Evolutionary conservation across 2,888 invertebrate genomes (phyloP), one percentile per base, ranked within the genome.

Genomic region (Adineta ricciae): DNA sequence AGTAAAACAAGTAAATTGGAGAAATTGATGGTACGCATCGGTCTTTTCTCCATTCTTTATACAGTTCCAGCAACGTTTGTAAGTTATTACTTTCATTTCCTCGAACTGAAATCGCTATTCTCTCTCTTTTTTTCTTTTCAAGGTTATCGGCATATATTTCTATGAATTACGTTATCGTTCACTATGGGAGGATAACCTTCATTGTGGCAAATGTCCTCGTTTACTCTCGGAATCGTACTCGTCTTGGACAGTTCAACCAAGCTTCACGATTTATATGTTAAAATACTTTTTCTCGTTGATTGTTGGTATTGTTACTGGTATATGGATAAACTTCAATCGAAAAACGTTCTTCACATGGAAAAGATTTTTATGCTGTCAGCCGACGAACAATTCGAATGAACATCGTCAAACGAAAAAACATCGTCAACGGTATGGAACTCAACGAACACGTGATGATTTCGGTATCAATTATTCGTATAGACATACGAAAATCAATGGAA

Each of bases 241-340:
- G 41, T 2, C 11, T 41, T 78, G 78, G 78, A 24, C 41, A 3
- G 32, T 64, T 4, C 78, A 19, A 50, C 85, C 85, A 19, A 83
- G 50, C 52, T 85, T 85, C 56, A 78, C 82, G 14, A 73, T 85
- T n/a, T 83, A 56, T 84, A 46, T 85, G 36, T 8, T 50, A 24
- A 85, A 85, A 84, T 84, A 85, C 84, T 84, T 85, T 32, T 83
- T 85, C 46, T n/a, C 73, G 73, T n/a, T 85, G 41, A 84, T 85
- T 46, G 49, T 84, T 49, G 85, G 85, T n/a, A 84, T 84, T 24
- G 82, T 83, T 32, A 73, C 85, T 27, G 84, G 85, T 52, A 38
- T 83, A 54, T 85, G 85, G 85, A 85, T 85, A 36, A 78, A 78
- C 41, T 83, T 73, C 36, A 85, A 83, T 46, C 49, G 49, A 9